A percentile compares a stretch with the other conserved stretches of the same genome.
These are phyloP conservation scores for Anomalospiza imberbis DNA, from an alignment of 2,797 vertebrate genomes.

Conservation along the genomic window DNA sequence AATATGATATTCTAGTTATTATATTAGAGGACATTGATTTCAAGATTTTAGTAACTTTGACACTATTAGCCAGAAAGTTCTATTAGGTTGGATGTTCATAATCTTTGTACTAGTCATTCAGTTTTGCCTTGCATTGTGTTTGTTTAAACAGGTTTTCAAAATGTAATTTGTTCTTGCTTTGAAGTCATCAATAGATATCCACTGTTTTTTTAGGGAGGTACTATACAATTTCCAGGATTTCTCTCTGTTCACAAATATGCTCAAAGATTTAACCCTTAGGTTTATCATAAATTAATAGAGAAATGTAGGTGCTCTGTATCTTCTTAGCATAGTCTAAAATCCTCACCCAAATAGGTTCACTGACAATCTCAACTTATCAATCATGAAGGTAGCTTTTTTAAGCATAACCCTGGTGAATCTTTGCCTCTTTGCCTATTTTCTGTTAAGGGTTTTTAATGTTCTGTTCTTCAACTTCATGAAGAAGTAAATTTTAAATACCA, in stretches of 20 bases:
- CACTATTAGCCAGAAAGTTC: not conserved
- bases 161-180: not conserved
- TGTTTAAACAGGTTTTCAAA: not conserved
- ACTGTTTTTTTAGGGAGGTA: not conserved
- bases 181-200: not conserved
- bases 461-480: not conserved
- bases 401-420: not conserved
- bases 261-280: not conserved
- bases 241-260: not conserved
- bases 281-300: not conserved
- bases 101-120: not conserved
- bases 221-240: not conserved
- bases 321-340: not conserved
- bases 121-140: not conserved
- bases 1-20: not conserved
- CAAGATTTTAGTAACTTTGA: not conserved
- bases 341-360: not conserved
- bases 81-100: not conserved
- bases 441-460: not conserved
- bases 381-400: not conserved
- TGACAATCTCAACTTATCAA: not conserved
- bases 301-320: not conserved
- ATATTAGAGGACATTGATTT: not conserved
- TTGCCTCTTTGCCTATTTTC: rapidly evolving
- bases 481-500: not conserved